These are phyloP conservation scores for Poeciliopsis presidionis DNA, from an alignment of 2,797 vertebrate species.

Conservation along the genomic window DNA sequence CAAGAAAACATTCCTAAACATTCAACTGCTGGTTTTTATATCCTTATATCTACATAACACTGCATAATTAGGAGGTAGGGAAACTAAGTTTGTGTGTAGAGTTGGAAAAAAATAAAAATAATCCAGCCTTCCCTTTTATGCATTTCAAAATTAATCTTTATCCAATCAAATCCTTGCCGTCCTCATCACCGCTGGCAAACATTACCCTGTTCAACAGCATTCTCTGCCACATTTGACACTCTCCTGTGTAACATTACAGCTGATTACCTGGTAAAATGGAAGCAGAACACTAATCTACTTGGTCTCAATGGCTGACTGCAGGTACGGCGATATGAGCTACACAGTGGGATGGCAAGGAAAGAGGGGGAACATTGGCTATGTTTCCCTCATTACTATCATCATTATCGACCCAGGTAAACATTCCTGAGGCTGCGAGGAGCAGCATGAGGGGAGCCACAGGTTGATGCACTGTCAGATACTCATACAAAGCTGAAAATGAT, in stretches of 20 bases:
- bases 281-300: constrained; percentile 39
- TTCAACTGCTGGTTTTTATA: background rate
- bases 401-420: constrained; percentile 71
- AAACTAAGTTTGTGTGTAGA: background rate
- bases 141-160: background rate
- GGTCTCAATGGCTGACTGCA: constrained; percentile 47
- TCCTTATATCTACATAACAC: background rate
- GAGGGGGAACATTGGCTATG: background rate
- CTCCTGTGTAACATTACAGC: constrained; percentile 45
- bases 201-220: constrained; percentile 17
- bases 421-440: constrained; percentile 46
- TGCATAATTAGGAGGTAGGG: background rate
- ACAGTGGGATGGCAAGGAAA: constrained; percentile 7
- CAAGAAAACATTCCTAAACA: background rate
- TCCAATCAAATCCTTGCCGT: constrained; percentile 11
- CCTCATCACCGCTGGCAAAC: constrained; percentile 21
- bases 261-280: constrained; percentile 53
- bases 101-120: background rate
- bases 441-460: constrained; percentile 49
- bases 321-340: constrained; percentile 42
- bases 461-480: constrained; percentile 69
- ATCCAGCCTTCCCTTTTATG: background rate
- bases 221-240: constrained; percentile 7
- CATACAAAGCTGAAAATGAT: constrained; percentile 62
- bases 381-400: constrained; percentile 66